Evolutionary conservation across 2,113 vertebrate species (phyloP).

Genomic region (Strix uralensis): DNA sequence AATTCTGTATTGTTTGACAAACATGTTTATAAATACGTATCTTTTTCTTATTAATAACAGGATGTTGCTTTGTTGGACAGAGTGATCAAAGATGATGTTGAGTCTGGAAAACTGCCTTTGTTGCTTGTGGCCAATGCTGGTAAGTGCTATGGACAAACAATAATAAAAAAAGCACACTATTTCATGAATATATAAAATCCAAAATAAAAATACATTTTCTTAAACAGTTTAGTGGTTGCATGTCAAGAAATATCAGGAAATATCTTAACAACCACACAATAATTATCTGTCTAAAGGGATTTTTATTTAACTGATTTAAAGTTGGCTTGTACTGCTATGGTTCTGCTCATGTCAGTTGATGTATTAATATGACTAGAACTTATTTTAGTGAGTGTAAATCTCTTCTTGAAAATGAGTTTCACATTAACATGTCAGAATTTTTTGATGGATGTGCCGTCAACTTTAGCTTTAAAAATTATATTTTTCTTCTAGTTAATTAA

Average conservation of each 20-base stretch:
- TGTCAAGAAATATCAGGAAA: neutral
- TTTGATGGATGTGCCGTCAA: neutral
- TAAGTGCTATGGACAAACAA: slow-evolving; percentile 56
- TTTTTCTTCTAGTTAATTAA: neutral
- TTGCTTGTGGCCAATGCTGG: slow-evolving; percentile 94
- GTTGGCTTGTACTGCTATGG: neutral
- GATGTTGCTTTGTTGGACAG: slow-evolving; percentile 94
- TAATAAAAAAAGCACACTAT: neutral
- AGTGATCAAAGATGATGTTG: slow-evolving; percentile 90
- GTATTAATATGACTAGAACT: neutral
- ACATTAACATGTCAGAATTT: neutral
- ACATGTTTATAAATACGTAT: neutral
- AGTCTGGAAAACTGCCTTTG: slow-evolving; percentile 87
- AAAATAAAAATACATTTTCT: neutral
- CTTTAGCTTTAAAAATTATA: neutral
- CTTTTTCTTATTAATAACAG: slow-evolving; percentile 70
- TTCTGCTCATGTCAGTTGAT: neutral
- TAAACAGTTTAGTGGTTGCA: neutral
- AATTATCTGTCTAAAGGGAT: neutral
- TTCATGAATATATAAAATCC: neutral
- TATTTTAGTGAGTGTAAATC: neutral
- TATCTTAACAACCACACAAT: neutral
- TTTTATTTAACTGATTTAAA: neutral
- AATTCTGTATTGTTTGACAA: neutral
- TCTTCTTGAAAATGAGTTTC: neutral